A percentile compares a stretch with the other conserved stretches of the same genome.
Conservation (phyloP, 92 coral and sea anemone species). For the Epizoanthus illoricatus region DNA sequence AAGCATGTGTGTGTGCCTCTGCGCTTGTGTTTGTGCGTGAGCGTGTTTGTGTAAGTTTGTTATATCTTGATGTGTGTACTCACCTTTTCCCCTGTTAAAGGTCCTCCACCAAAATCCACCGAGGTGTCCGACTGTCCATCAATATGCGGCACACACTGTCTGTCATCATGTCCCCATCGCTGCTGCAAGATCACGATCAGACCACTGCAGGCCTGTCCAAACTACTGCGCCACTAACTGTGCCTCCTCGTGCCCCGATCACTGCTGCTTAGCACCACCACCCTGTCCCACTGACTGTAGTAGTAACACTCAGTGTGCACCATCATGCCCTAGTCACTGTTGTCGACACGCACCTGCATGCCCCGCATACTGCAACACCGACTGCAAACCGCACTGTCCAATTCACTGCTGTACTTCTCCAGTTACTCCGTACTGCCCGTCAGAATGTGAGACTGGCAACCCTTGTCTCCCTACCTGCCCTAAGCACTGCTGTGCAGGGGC, state of each 20-base stretch:
- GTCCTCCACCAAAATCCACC: constrained; percentile 24
- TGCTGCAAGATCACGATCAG: constrained; percentile 23
- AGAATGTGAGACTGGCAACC: too few relatives aligned
- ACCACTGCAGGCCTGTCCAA: constrained; percentile 10
- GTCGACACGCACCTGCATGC: neutral
- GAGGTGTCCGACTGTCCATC: constrained; percentile 28
- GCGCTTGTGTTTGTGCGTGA: too few relatives aligned
- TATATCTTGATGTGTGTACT: too few relatives aligned
- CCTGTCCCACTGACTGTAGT: neutral
- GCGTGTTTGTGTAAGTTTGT: too few relatives aligned
- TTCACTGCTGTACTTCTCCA: constrained; percentile 11
- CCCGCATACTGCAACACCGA: constrained; percentile 23
- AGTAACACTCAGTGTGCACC: neutral
- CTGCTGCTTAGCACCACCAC: neutral
- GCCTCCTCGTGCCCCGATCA: constrained; percentile 15
- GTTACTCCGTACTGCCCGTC: too few relatives aligned
- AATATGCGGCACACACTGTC: constrained; percentile 25
- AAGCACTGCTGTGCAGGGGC: constrained; percentile 3
- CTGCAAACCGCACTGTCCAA: constrained; percentile 24
- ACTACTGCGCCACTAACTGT: constrained; percentile 11
- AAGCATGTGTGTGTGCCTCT: too few relatives aligned
- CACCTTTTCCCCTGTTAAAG: constrained; percentile 8
- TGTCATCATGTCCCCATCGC: constrained; percentile 15
- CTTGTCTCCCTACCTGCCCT: constrained; percentile 18
- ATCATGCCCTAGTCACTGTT: constrained; percentile 23